Evolutionary conservation across 2,888 invertebrate species (phyloP), one percentile per base, ranked within the genome.

Genomic region (Stegana nigrithorax): DNA sequence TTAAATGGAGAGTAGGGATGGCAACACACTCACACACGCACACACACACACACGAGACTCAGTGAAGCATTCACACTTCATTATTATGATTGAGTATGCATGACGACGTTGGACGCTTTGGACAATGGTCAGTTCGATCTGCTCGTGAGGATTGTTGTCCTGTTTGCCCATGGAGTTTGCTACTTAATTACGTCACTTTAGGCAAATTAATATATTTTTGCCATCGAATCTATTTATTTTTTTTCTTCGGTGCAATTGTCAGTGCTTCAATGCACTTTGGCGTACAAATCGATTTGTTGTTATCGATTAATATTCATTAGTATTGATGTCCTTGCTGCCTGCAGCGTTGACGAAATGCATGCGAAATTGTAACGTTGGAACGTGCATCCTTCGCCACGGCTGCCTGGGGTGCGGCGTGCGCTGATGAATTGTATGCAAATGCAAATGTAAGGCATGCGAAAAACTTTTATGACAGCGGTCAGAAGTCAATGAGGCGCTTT

Each of bases 361-460:
- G 32, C 10, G 2, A 4, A n/a, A 32, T 32, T 14, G 3, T 4
- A 14, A 14, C 17, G 39, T 8, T n/a, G 14, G 12, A n/a, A n/a
- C n/a, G n/a, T 70, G 75, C 75, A 74, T 76, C 68, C 70, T 69
- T 60, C 63, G 73, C 67, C 75, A 75, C 75, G 74, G n/a, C 75
- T 73, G 59, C 69, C 45, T 45, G 51, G 60, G 44, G 4, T 3
- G 17, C 50, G 14, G 26, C 45, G 47, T 19, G 57, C 58, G 36
- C 14, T 17, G 6, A 25, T 12, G 10, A 27, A 21, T 19, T 3
- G 14, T 51, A 51, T 21, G 51, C 26, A 26, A 26, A 51, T 26
- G 14, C 51, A 51, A 4, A 8, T n/a, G 25, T 47, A 25, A 47
- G 10, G 21, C 47, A 47, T 23, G 6, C 12, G 3, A 10, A 23